Percentiles rank a stretch among this genome's conserved stretches.
Evolutionary conservation across 2,888 invertebrate genomes (phyloP).

Genomic region (Dasysyrphus albostriatus): DNA sequence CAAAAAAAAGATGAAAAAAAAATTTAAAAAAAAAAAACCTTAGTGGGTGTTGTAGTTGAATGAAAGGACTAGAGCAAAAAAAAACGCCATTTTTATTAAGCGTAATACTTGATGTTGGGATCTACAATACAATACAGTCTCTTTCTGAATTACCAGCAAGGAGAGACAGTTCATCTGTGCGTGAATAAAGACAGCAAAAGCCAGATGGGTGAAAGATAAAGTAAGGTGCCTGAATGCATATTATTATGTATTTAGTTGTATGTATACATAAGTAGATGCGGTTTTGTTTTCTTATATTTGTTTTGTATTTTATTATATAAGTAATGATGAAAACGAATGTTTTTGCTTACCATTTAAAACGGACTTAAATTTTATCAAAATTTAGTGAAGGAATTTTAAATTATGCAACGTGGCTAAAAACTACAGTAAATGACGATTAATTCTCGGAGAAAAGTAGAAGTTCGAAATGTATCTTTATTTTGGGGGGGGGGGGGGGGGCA

Average conservation of each 20-base stretch:
- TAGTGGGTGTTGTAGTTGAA: slow-evolving; percentile 35
- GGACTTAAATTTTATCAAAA: not conserved
- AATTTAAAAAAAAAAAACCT: slow-evolving; percentile 1
- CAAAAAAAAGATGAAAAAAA: slow-evolving; percentile 15
- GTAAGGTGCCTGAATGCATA: not conserved
- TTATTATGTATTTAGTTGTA: not conserved
- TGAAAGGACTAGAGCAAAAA: slow-evolving; percentile 9
- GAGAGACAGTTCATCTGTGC: slow-evolving; percentile 40
- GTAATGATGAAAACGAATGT: not conserved
- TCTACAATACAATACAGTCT: slow-evolving; percentile 48
- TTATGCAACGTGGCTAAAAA: no score
- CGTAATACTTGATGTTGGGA: slow-evolving; percentile 32
- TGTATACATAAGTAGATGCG: no score
- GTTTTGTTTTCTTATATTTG: not conserved
- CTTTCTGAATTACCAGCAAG: not conserved
- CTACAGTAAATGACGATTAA: no score
- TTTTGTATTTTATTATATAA: not conserved
- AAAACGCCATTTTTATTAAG: slow-evolving; percentile 60
- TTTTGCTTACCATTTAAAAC: not conserved
- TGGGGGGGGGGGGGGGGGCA: no score
- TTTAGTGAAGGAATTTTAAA: not conserved
- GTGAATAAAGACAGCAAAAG: slow-evolving; percentile 31
- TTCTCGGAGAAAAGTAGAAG: no score
- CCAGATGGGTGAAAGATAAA: slow-evolving; percentile 37
- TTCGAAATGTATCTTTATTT: no score